phyloP scores from a whole-genome alignment of 92 coral and sea anemone species.

The Umimayanthus chanpuru region DNA sequence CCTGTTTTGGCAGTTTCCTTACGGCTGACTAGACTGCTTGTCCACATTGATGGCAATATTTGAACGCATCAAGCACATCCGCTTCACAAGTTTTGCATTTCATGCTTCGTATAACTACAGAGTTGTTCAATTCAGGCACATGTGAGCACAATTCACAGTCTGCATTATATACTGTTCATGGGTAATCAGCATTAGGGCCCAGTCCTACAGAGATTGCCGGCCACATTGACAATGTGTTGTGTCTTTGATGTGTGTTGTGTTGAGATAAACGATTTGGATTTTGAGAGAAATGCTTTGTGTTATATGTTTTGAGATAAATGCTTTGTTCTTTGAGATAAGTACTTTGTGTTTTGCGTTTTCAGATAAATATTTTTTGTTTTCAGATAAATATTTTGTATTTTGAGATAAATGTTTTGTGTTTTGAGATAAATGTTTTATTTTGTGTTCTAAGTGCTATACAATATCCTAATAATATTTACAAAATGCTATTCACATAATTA shows the following conservation, averaged over 20 bases:
- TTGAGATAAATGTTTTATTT: too few relatives aligned
- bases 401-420: background rate
- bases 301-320: background rate
- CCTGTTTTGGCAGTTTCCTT: background rate
- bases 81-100: slow-evolving; percentile 48
- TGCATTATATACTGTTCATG: slow-evolving; percentile 2
- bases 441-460: too few relatives aligned
- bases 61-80: slow-evolving; percentile 47
- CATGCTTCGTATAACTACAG: slow-evolving; percentile 2
- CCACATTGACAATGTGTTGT: background rate
- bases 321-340: background rate
- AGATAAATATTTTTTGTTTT: background rate
- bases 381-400: background rate
- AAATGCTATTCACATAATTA: too few relatives aligned
- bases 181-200: slow-evolving; percentile 9
- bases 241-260: background rate
- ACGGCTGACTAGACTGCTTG: background rate
- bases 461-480: too few relatives aligned
- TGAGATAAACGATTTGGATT: background rate
- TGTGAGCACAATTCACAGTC: background rate
- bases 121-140: background rate
- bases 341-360: too few relatives aligned
- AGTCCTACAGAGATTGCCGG: slow-evolving; percentile 1
- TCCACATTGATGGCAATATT: slow-evolving; percentile 40
- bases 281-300: background rate